phyloP scores from a whole-genome alignment of 2,888 invertebrate genomes.

The Lamproptera curius region DNA sequence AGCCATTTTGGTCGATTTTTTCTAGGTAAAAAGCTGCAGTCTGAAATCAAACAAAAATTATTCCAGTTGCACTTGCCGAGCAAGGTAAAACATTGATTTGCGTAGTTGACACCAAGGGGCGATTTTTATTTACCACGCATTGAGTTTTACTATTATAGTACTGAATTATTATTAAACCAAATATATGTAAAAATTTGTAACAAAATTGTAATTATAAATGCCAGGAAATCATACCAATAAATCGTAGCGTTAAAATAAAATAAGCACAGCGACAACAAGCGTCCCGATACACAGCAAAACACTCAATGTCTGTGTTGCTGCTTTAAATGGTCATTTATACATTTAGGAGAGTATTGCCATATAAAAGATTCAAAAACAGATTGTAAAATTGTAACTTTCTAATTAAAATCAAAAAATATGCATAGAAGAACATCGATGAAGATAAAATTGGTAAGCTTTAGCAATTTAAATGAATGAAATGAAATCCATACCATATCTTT shows the following conservation, averaged over 20 bases:
- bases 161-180: neutral
- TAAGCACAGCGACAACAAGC: neutral
- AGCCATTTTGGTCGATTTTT: conserved; percentile 76
- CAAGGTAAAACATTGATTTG: conserved; percentile 19
- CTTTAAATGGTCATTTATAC: neutral
- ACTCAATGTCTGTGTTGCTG: conserved; percentile 18
- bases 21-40: conserved; percentile 38
- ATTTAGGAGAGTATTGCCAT: neutral
- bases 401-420: no score
- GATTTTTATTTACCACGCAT: neutral
- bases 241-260: conserved; percentile 6
- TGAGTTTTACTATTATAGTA: neutral
- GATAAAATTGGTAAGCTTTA: no score
- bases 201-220: no score
- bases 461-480: no score
- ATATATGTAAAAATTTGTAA: no score
- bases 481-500: no score
- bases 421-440: no score
- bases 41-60: conserved; percentile 62
- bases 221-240: conserved; percentile 4
- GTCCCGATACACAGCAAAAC: conserved; percentile 11
- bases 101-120: conserved; percentile 14
- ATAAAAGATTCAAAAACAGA: no score
- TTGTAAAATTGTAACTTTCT: no score
- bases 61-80: conserved; percentile 32